phyloP scores from a whole-genome alignment of 2,113 vertebrate genomes.

The Melospiza melodia region DNA sequence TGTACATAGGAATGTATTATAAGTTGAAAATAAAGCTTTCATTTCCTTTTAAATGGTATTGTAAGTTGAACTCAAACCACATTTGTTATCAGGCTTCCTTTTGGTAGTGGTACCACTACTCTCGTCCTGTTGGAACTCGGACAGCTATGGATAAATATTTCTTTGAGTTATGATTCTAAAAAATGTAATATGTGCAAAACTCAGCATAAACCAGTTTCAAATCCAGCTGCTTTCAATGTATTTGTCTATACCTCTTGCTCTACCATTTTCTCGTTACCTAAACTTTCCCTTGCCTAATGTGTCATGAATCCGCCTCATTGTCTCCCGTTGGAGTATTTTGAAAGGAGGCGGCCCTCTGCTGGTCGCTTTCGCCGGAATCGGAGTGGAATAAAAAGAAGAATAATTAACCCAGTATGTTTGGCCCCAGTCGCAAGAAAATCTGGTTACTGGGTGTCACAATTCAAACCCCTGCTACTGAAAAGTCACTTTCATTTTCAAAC shows the following conservation, averaged over 20 bases:
- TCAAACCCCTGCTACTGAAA: neutral
- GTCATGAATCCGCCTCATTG: neutral
- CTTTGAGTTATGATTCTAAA: neutral
- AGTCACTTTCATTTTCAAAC: neutral
- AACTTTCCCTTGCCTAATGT: neutral
- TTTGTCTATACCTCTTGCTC: neutral
- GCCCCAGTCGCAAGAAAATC: neutral
- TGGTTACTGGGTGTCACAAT: neutral
- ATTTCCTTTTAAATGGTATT: neutral
- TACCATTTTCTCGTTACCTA: neutral
- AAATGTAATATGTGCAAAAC: neutral
- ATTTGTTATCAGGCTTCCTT: neutral
- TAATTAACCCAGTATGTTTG: neutral
- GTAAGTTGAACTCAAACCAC: neutral
- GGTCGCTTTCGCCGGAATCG: neutral
- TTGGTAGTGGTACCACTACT: neutral
- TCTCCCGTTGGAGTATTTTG: neutral
- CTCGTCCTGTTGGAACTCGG: neutral
- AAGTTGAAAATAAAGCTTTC: slow-evolving; percentile 42
- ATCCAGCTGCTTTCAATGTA: neutral
- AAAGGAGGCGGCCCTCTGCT: slow-evolving; percentile 47
- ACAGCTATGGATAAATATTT: neutral
- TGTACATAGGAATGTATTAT: slow-evolving; percentile 70
- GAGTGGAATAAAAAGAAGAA: neutral
- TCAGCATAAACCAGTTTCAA: neutral